These are phyloP conservation scores for Dryas iulia DNA, from an alignment of 1,140 invertebrate species.

Conservation along the genomic window DNA sequence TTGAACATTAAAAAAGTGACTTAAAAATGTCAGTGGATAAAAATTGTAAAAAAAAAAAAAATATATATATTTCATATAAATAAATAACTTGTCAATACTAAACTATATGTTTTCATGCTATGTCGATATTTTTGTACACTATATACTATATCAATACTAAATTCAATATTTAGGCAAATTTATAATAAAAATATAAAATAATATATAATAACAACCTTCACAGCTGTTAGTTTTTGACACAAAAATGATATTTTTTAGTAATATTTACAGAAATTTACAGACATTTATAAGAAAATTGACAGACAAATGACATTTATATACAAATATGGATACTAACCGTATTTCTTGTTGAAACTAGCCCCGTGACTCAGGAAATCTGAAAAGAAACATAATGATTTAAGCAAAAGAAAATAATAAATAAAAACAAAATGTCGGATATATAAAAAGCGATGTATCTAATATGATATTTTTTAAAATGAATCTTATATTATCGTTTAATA, in stretches of 20 bases:
- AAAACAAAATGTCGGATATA: neutral
- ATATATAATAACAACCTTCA: too few species aligned
- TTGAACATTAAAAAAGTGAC: neutral
- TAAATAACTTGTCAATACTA: too few species aligned
- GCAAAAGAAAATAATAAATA: neutral
- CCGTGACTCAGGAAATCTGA: slow-evolving; percentile 71
- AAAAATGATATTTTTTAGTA: neutral
- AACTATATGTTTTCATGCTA: too few species aligned
- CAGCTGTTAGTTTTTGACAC: too few species aligned
- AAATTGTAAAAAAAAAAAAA: too few species aligned
- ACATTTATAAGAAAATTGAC: neutral
- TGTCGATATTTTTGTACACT: too few species aligned
- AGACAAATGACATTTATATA: neutral
- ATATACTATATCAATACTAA: too few species aligned
- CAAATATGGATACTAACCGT: slow-evolving; percentile 60
- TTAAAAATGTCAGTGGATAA: neutral
- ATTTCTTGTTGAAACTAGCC: slow-evolving; percentile 77
- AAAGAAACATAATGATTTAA: slow-evolving; percentile 3
- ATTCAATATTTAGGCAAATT: too few species aligned
- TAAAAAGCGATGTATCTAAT: neutral
- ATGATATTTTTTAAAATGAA: too few species aligned
- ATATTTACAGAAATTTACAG: neutral
- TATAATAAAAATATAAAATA: too few species aligned
- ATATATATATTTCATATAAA: too few species aligned
- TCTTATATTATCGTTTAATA: too few species aligned